Evolutionary conservation across 1,140 invertebrate genomes (phyloP), one percentile per base, ranked within the genome.

Genomic region (Galendromus occidentalis): DNA sequence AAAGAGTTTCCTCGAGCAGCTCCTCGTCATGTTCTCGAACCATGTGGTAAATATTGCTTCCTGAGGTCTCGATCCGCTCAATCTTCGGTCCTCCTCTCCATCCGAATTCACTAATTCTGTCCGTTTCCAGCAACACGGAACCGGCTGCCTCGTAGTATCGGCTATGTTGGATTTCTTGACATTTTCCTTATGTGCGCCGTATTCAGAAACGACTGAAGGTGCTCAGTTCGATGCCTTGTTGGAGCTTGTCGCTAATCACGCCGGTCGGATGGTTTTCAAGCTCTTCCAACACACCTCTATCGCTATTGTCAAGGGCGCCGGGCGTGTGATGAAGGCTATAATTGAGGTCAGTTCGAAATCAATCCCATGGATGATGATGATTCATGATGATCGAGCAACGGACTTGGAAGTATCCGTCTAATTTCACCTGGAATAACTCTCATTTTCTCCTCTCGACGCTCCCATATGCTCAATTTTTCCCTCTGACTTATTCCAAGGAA

Each of bases 131-230:
- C 82, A 83, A 70, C 83, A 84, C 72, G 85, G 78, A 42, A 82
- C 81, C 29, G 83, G 83, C 28, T 82, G 82, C 42, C 72, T 84
- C 17, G 79, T 85, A 20, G 82, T 85, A 45, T 77, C 81, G 22
- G 88, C 91, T 41, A 95, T 99, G 90, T 80, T 99, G 71, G 96
- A 99, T 78, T 94, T 99, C 74, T 78, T 99, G 68, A 98, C 94
- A n/a, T 99, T 95, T 80, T 86, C 92, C 6, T 79, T 99, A 9
- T 98, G 95, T 79, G 88, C 95, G 67, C 96, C 96, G 22, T 99
- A 98, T 78, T 94, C 90, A 75, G 96, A 99, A 79, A 98, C 96
- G 33, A 98, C 96, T 0, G 91, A 96, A 74, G 91, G 93, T 20
- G 88, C 88, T 72, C 88, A 96, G 74, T 99, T 99, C 79, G 95